Percentiles rank a stretch among this genome's conserved stretches.
Evolutionary conservation across 2,797 vertebrate genomes (phyloP).

Genomic region (Tokudaia tokunoshimensis): DNA sequence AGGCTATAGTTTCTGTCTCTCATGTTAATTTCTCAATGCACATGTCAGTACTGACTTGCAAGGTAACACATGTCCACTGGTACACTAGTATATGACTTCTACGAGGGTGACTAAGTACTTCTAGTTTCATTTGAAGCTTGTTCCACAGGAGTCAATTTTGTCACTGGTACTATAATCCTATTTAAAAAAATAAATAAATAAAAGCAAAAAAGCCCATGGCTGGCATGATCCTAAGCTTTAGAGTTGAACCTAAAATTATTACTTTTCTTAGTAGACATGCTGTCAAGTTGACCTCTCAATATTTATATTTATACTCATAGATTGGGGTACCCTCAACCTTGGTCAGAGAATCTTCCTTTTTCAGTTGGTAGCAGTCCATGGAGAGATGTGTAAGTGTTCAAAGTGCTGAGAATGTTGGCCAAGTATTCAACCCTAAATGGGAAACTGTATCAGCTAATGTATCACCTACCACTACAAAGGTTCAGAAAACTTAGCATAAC

Average conservation of each 20-base stretch:
- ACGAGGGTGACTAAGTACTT: not conserved
- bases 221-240: not conserved
- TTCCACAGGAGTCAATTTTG: not conserved
- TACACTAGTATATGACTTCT: not conserved
- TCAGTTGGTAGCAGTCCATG: not conserved
- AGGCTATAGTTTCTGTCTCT: not conserved
- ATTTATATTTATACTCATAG: not conserved
- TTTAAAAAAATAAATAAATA: not conserved
- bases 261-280: not conserved
- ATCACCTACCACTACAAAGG: too few species aligned
- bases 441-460: not conserved
- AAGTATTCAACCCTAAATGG: not conserved
- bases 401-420: not conserved
- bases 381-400: not conserved
- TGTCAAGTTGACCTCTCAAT: not conserved
- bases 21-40: not conserved
- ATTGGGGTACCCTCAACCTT: not conserved
- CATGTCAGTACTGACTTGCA: not conserved
- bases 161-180: not conserved
- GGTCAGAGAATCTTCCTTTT: not conserved
- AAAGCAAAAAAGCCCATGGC: not conserved
- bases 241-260: not conserved
- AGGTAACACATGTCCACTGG: not conserved
- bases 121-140: not conserved
- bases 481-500: not conserved